A percentile compares a stretch with the other conserved stretches of the same genome.
phyloP scores from a whole-genome alignment of 2,888 invertebrate genomes.

The Linyphia triangularis region DNA sequence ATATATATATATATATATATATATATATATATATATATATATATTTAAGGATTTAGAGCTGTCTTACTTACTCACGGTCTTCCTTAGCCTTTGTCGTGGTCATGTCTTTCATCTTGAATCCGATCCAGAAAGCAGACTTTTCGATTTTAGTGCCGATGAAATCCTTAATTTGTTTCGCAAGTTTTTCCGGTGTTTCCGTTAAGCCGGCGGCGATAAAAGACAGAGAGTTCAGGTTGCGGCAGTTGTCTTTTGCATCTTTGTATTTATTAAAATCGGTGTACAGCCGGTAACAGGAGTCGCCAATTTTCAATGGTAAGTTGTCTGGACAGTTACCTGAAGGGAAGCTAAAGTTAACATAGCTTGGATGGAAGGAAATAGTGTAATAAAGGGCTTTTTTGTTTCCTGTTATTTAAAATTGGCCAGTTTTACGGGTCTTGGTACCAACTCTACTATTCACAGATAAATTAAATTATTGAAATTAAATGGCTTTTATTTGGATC shows the following conservation, averaged over 20 bases:
- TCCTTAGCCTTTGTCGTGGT: not conserved
- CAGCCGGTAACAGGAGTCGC: not conserved
- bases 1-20: no score
- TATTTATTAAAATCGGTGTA: not conserved
- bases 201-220: not conserved
- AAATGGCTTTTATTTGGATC: no score
- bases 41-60: no score
- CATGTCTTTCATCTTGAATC: conserved; percentile 30
- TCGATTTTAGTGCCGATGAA: not conserved
- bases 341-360: no score
- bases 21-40: no score
- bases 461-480: no score
- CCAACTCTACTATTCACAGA: no score
- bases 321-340: conserved; percentile 25
- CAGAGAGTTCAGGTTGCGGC: not conserved
- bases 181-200: not conserved
- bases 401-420: no score
- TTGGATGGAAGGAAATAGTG: no score
- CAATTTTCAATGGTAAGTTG: conserved; percentile 3
- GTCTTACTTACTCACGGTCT: conserved; percentile 39
- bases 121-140: conserved; percentile 42
- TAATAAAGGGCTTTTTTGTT: no score
- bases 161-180: not conserved
- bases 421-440: no score
- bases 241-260: not conserved